phyloP scores from a whole-genome alignment of 2,888 invertebrate species.

The Lithophane leautieri region DNA sequence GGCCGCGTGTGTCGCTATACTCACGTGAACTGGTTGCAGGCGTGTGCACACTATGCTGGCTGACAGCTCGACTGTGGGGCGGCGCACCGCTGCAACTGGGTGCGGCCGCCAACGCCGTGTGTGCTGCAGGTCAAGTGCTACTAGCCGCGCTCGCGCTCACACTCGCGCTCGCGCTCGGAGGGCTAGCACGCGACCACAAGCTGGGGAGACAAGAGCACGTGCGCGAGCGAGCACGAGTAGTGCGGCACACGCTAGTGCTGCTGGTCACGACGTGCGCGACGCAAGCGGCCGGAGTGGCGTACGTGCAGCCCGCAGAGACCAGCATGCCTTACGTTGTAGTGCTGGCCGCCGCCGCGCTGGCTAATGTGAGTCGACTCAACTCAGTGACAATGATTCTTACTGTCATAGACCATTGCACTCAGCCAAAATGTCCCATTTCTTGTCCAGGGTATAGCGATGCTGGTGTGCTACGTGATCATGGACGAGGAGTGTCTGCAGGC shows the following conservation, averaged over 20 bases:
- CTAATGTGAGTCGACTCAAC: slow-evolving; percentile 76
- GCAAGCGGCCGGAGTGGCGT: slow-evolving; percentile 83
- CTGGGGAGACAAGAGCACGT: slow-evolving; percentile 85
- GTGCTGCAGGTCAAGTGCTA: slow-evolving; percentile 92
- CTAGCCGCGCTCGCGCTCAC: slow-evolving; percentile 92
- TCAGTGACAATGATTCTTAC: not conserved
- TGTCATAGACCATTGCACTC: not conserved
- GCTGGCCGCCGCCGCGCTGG: slow-evolving; percentile 80
- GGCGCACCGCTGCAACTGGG: slow-evolving; percentile 90
- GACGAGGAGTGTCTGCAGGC: slow-evolving; percentile 90
- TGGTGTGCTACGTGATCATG: slow-evolving; percentile 91
- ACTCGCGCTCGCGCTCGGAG: slow-evolving; percentile 86
- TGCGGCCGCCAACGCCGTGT: slow-evolving; percentile 91
- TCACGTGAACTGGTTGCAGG: slow-evolving; percentile 80
- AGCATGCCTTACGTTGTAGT: slow-evolving; percentile 76
- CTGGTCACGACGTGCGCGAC: slow-evolving; percentile 79
- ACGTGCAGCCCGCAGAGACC: slow-evolving; percentile 84
- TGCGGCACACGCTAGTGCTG: slow-evolving; percentile 82
- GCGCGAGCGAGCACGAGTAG: slow-evolving; percentile 78
- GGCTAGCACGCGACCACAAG: slow-evolving; percentile 11
- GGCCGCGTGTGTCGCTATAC: not conserved
- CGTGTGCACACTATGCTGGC: slow-evolving; percentile 92
- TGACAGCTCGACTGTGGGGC: slow-evolving; percentile 92
- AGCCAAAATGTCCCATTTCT: not conserved
- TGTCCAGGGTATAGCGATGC: slow-evolving; percentile 89